Conservation (phyloP, 2,888 invertebrate genomes). For the Archaeoteleia sp. region DNA sequence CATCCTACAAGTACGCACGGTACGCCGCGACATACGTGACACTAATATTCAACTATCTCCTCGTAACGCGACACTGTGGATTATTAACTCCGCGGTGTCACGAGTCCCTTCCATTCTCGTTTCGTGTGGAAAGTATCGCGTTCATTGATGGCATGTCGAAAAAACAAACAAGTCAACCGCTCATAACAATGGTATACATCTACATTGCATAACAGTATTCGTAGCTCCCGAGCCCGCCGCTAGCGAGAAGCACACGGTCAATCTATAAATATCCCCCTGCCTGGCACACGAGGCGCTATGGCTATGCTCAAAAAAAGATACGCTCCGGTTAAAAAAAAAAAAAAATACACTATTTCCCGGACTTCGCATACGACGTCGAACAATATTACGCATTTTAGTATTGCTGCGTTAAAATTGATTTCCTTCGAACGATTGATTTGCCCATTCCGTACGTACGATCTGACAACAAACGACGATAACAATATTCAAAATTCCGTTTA, state of each 20-base stretch:
- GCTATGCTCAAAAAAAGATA: conserved; percentile 29
- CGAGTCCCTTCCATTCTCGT: too few relatives aligned
- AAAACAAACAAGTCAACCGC: neutral
- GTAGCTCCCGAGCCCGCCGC: conserved; percentile 30
- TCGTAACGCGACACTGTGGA: conserved; percentile 3
- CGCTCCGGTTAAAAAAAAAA: conserved; percentile 23
- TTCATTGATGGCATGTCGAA: neutral
- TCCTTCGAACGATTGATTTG: conserved; percentile 23
- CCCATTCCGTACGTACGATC: conserved; percentile 4
- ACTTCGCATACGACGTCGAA: too few relatives aligned
- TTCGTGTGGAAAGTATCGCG: neutral
- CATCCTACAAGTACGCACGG: neutral
- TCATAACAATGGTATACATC: conserved; percentile 15
- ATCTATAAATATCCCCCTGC: conserved; percentile 41
- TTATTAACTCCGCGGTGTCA: neutral
- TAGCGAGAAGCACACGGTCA: conserved; percentile 22
- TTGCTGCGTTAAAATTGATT: too few relatives aligned
- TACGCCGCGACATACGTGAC: neutral
- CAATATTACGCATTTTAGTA: too few relatives aligned
- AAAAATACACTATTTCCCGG: too few relatives aligned
- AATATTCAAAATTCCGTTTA: neutral
- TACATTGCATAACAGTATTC: conserved; percentile 42
- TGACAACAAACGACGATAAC: neutral
- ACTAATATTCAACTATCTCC: neutral
- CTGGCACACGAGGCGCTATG: conserved; percentile 29